Base-by-base conservation (phyloP, 2,797 vertebrate species). In the Nannoperca obscura region DNA sequence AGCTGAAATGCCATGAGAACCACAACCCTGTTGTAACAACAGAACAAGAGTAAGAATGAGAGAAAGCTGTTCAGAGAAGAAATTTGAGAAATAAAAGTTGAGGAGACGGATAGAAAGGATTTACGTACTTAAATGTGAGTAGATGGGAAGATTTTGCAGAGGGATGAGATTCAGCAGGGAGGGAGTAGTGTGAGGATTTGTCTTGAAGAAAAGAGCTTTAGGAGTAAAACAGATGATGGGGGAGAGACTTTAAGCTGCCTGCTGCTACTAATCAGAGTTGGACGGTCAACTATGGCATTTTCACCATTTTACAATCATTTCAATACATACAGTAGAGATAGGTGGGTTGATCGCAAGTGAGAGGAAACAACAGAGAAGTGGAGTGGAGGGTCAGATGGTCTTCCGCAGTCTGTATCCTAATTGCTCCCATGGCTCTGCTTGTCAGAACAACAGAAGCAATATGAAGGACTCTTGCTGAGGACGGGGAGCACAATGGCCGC, bases 391-490 rank as follows among this genome's bases (percentile, higher is more conserved):
- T 86, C 74, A 82, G 76, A 61, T 19, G 46, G 73, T 84, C 76
- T 58, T 80, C 71, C 22, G 7, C 64, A 77, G 73, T 76, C 82
- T 71, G 71, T 66, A 74, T 86, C 73, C 75, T 88, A 91, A 89
- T 91, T 82, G 86, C 78, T 83, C 86, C 80, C 89, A 76, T 40
- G 76, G 81, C 83, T 87, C 85, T 72, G 59, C 70, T 63, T 85
- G 89, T 91, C 88, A 85, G 78, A 85, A 71, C 68, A 78, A 58
- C 74, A 80, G 74, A 72, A 70, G 74, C 30, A 66, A 70, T 61
- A 74, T 71, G 82, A 78, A 85, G 76, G 73, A 81, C 78, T 75
- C 66, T 32, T 67, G 71, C 17, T 53, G 64, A 84, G 75, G 82
- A 81, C 49, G 44, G 14, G 24, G 50, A 73, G 40, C 65, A 32